phyloP scores from a whole-genome alignment of 1,140 invertebrate genomes.

The Trypoxylus dichotomus region DNA sequence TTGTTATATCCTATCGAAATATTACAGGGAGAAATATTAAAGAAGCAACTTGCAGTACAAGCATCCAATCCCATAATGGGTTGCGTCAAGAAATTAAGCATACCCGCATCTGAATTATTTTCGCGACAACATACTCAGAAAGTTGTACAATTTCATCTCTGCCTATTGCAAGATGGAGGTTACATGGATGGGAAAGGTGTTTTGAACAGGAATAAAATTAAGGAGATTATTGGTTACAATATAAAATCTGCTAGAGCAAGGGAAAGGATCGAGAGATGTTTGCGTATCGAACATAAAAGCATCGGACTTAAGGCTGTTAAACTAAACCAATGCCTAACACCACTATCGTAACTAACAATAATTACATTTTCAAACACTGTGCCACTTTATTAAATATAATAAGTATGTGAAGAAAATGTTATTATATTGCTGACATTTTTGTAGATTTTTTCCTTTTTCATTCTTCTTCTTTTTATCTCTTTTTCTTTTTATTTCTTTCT shows the following conservation, averaged over 20 bases:
- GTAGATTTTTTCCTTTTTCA: too few relatives aligned
- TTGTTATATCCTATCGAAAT: too few relatives aligned
- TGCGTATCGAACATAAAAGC: not conserved
- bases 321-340: not conserved
- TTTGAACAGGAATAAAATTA: not conserved
- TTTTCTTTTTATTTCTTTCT: too few relatives aligned
- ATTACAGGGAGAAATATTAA: too few relatives aligned
- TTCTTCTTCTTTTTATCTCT: too few relatives aligned
- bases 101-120: not conserved
- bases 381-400: too few relatives aligned
- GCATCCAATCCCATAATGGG: not conserved
- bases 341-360: not conserved
- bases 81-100: not conserved
- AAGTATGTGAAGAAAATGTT: too few relatives aligned
- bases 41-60: too few relatives aligned
- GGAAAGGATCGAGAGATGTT: not conserved
- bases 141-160: not conserved
- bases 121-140: not conserved
- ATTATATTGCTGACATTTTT: too few relatives aligned
- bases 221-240: not conserved
- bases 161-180: not conserved
- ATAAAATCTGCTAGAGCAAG: not conserved
- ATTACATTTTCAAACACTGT: not conserved
- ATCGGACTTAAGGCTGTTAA: not conserved
- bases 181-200: not conserved